These are phyloP conservation scores for Cryptotermes secundus DNA, from an alignment of 1,140 invertebrate species.

Conservation along the genomic window DNA sequence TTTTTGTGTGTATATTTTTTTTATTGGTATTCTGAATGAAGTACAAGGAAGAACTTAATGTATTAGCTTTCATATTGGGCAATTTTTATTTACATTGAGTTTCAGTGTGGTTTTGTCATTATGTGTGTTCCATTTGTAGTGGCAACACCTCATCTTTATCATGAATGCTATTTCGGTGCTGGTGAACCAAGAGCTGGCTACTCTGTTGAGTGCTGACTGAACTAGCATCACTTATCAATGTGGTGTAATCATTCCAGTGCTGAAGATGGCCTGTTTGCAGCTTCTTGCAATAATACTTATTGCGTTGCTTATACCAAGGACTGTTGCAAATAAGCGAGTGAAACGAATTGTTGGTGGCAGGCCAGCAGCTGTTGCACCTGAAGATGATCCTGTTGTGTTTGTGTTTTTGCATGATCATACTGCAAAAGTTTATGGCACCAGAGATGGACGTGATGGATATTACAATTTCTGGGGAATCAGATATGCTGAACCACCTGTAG, in stretches of 20 bases:
- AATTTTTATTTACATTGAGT: too few relatives aligned
- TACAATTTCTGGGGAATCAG: constrained; percentile 68
- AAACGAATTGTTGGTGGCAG: constrained; percentile 60
- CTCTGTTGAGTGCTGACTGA: background rate
- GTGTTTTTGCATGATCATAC: constrained; percentile 53
- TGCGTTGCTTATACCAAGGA: background rate
- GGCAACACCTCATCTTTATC: background rate
- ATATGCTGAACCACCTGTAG: constrained; percentile 69
- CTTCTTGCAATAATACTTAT: background rate
- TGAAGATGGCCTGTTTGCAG: background rate
- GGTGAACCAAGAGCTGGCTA: background rate
- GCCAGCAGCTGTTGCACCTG: constrained; percentile 55
- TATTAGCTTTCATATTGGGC: too few relatives aligned
- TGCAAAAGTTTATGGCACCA: constrained; percentile 53
- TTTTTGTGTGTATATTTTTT: too few relatives aligned
- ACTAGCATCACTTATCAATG: background rate
- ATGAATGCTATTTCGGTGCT: background rate
- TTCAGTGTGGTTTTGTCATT: too few relatives aligned
- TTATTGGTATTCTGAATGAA: too few relatives aligned
- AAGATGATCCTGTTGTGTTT: constrained; percentile 61
- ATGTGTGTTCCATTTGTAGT: too few relatives aligned
- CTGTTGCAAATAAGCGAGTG: constrained; percentile 40
- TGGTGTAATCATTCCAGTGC: background rate
- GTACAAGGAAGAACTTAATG: too few relatives aligned
- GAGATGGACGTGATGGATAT: constrained; percentile 48